Evolutionary conservation across 2,113 vertebrate species (phyloP).

Genomic region (Sphyrna mokarran): DNA sequence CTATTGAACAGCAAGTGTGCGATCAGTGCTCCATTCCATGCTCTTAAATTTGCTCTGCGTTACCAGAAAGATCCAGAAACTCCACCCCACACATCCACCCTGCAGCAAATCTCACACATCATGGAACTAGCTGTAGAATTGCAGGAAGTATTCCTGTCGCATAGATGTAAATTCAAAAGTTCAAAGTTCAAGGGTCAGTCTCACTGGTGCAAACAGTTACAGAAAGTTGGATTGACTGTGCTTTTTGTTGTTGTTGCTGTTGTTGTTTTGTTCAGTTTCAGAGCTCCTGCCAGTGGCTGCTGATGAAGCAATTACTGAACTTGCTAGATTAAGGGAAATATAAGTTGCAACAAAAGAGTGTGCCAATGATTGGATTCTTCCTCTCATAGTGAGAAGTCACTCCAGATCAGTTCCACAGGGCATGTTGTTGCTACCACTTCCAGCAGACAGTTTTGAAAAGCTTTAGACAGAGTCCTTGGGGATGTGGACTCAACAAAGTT

Average conservation of each 20-base stretch:
- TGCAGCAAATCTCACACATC: neutral
- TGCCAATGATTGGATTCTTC: neutral
- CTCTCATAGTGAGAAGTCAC: neutral
- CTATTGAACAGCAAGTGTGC: neutral
- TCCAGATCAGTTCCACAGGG: too few species aligned
- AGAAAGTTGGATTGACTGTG: neutral
- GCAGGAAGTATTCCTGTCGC: neutral
- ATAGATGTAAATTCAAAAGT: neutral
- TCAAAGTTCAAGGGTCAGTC: neutral
- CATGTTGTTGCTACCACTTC: neutral
- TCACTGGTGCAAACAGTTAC: neutral
- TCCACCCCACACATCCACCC: neutral
- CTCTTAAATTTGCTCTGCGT: neutral
- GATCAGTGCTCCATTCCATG: neutral
- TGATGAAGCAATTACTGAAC: neutral
- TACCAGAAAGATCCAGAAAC: neutral
- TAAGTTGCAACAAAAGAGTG: neutral
- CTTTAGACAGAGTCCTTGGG: neutral
- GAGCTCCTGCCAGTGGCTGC: neutral
- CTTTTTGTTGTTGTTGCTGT: neutral
- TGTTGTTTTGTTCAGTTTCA: neutral
- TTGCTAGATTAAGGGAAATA: neutral
- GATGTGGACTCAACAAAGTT: neutral
- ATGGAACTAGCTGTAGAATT: neutral
- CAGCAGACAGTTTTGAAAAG: neutral